These are phyloP conservation scores for Seison nebaliae DNA, from an alignment of 1,140 invertebrate genomes.

Conservation along the genomic window DNA sequence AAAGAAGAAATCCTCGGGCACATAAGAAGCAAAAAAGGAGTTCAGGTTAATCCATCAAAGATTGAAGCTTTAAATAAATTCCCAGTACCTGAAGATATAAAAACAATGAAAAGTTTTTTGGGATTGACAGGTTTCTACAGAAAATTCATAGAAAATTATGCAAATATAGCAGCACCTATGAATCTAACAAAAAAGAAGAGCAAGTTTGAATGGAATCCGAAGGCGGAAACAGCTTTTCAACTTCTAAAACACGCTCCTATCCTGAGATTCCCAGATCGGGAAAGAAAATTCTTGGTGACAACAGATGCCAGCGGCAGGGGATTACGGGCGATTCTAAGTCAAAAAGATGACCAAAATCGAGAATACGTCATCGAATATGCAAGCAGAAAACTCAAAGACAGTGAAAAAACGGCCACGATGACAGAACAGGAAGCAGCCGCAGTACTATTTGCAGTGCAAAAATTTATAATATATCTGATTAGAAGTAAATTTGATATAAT, in stretches of 20 bases:
- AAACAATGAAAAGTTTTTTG: constrained; percentile 18
- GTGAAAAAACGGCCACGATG: constrained; percentile 16
- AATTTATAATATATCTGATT: constrained; percentile 16
- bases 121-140: constrained; percentile 18
- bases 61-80: constrained; percentile 16
- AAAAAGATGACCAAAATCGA: constrained; percentile 13
- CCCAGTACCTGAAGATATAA: constrained; percentile 17
- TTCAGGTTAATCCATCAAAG: constrained; percentile 17
- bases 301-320: constrained; percentile 14
- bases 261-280: constrained; percentile 13
- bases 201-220: constrained; percentile 2
- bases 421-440: constrained; percentile 17
- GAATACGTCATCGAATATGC: constrained; percentile 12
- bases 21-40: constrained; percentile 15
- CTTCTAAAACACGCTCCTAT: constrained; percentile 13
- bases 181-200: constrained; percentile 12
- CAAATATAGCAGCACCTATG: constrained; percentile 15
- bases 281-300: constrained; percentile 13
- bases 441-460: constrained; percentile 15
- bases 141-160: constrained; percentile 16
- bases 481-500: too few species aligned
- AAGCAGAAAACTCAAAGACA: constrained; percentile 1
- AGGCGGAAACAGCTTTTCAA: constrained; percentile 13
- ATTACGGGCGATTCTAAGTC: constrained; percentile 15
- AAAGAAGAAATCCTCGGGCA: constrained; percentile 15